phyloP scores from a whole-genome alignment of 2,888 invertebrate species.

The Caenorhabditis sp. region DNA sequence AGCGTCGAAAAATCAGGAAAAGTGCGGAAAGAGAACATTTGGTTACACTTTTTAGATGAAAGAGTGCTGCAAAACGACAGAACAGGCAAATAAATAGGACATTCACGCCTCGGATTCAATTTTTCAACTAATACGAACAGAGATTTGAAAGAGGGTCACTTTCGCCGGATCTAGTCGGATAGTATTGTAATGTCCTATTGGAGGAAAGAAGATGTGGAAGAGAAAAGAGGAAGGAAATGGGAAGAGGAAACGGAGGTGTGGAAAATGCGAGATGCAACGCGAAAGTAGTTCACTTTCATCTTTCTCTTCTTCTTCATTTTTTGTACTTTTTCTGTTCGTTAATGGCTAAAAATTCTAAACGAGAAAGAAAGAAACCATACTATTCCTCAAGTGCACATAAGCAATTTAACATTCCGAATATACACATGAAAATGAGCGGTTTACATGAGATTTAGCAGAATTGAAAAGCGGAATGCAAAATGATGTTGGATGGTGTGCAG shows the following conservation, averaged over 20 bases:
- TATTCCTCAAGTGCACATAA: too few species aligned
- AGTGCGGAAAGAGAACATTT: not conserved
- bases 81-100: not conserved
- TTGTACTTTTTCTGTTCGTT: not conserved
- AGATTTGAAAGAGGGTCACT: not conserved
- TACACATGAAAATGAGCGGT: not conserved
- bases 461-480: not conserved
- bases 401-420: too few species aligned
- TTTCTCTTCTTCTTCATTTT: not conserved
- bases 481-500: not conserved
- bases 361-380: too few species aligned
- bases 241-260: slow-evolving; percentile 1
- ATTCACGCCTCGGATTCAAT: not conserved
- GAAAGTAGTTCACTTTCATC: not conserved
- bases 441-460: not conserved
- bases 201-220: not conserved
- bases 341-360: too few species aligned
- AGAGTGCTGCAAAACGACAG: not conserved
- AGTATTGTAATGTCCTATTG: slow-evolving; percentile 8
- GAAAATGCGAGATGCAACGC: not conserved
- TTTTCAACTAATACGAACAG: not conserved
- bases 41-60: not conserved
- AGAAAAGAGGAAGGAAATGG: too few species aligned
- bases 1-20: not conserved
- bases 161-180: not conserved